Base-by-base conservation (phyloP, 2,888 invertebrate species). In the Callimorpha dominula region DNA sequence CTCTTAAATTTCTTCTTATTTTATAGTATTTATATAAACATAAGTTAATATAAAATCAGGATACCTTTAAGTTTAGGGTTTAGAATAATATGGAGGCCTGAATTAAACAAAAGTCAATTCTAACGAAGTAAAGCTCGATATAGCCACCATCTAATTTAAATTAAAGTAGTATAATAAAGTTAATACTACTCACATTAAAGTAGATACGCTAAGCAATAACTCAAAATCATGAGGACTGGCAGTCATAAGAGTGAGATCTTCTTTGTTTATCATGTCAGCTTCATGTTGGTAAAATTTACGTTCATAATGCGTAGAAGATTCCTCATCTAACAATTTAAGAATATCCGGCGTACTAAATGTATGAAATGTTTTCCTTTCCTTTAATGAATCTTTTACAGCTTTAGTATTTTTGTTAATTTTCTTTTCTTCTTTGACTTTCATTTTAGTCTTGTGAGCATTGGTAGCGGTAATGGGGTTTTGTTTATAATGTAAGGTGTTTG, bases 111-210 rank as follows among this genome's bases (percentile, higher is more conserved):
- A 31, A 1, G 2, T 31, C 31, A 31, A 31, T 1, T 31, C 31
- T 31, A 31, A 31, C 31, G 31, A 31, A 31, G 31, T 31, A 31
- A 31, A 31, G 31, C 31, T 31, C 31, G 31, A 31, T 31, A 31
- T 31, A 31, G 31, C 31, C 2, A 31, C 31, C 31, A 31, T 31
- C 31, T 31, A 31, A 31, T 1, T 31, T 31, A 31, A 1, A n/a
- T n/a, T n/a, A n/a, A 31, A 31, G 31, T 31, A 2, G 31, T 2
- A 31, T 31, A 31, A 31, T 31, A 31, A 31, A 31, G 31, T 31
- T 2, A 31, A 31, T 31, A 31, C 31, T 74, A 89, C 90, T 87
- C 72, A 93, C 91, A 88, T 80, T 62, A 89, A 74, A 6, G 91
- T 91, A 0, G 92, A 88, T 4, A 89, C 82, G 65, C 88, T 89